Conservation (phyloP, 2,888 invertebrate species). For the Urechis unicinctus region DNA sequence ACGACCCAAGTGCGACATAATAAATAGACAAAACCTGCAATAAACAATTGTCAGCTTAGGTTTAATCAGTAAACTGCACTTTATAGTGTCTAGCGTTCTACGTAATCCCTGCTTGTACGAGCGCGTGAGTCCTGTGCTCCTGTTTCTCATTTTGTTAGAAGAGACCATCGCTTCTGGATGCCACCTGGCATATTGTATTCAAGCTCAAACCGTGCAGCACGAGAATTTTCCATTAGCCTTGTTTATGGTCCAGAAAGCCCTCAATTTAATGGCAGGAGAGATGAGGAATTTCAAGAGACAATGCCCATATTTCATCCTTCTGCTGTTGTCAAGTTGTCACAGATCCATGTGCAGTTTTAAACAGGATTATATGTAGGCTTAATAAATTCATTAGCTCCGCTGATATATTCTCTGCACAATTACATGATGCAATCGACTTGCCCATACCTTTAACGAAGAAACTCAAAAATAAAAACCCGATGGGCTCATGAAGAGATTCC, state of each 20-base stretch:
- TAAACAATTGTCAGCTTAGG: no score
- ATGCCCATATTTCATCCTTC: slow-evolving; percentile 11
- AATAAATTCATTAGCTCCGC: not conserved
- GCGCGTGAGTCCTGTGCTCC: slow-evolving; percentile 7
- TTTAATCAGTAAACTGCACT: no score
- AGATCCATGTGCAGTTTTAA: slow-evolving; percentile 3
- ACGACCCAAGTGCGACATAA: no score
- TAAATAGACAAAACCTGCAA: no score
- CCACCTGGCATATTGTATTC: slow-evolving; percentile 11
- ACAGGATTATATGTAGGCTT: not conserved
- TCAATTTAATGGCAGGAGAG: slow-evolving; percentile 7
- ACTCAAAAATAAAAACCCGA: no score
- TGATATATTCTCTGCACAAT: not conserved
- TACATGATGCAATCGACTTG: not conserved
- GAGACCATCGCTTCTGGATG: slow-evolving; percentile 10
- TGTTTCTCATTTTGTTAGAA: slow-evolving; percentile 11
- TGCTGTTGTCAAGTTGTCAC: slow-evolving; percentile 4
- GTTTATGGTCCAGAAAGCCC: slow-evolving; percentile 4
- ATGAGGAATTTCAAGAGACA: slow-evolving; percentile 9
- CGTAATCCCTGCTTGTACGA: slow-evolving; percentile 10
- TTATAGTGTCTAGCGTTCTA: no score
- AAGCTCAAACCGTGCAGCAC: slow-evolving; percentile 9
- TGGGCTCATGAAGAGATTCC: slow-evolving; percentile 15
- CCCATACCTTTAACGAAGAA: slow-evolving; percentile 4
- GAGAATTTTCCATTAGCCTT: slow-evolving; percentile 1